phyloP scores from a whole-genome alignment of 2,797 vertebrate species.

The Hippocampus kuda region DNA sequence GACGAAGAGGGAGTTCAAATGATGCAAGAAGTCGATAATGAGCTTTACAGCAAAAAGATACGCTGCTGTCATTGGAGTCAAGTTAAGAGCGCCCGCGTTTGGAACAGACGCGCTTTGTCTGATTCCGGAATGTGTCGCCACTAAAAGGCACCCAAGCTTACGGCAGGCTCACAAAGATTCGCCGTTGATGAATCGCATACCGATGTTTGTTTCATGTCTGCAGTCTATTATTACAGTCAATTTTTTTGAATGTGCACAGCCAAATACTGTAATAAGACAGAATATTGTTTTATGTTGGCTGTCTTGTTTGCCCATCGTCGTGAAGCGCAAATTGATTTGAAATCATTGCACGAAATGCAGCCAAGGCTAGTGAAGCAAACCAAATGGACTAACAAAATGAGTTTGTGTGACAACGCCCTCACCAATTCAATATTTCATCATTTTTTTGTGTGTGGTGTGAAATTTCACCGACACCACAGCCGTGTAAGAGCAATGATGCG shows the following conservation, averaged over 20 bases:
- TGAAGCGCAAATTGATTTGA: too few relatives aligned
- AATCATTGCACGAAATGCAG: too few relatives aligned
- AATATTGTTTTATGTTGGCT: background rate
- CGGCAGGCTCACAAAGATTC: background rate
- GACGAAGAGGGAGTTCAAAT: background rate
- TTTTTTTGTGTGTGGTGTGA: background rate
- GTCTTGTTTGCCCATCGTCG: background rate
- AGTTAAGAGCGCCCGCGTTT: background rate
- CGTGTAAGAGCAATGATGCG: background rate
- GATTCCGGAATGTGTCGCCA: background rate
- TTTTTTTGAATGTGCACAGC: background rate
- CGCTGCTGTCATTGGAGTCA: background rate
- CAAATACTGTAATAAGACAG: background rate
- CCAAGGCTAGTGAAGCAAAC: too few relatives aligned
- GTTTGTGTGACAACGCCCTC: background rate
- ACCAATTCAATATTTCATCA: background rate
- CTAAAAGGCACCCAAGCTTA: background rate
- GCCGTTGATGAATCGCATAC: background rate
- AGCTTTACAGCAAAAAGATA: background rate
- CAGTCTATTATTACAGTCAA: background rate
- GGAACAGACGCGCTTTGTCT: background rate
- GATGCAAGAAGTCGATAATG: slow-evolving; percentile 2
- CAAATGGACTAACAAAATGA: background rate
- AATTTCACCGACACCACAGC: background rate
- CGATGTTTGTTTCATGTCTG: background rate